Conservation (phyloP, 2,113 vertebrate genomes). For the Sinocyclocheilus maitianheensis region DNA sequence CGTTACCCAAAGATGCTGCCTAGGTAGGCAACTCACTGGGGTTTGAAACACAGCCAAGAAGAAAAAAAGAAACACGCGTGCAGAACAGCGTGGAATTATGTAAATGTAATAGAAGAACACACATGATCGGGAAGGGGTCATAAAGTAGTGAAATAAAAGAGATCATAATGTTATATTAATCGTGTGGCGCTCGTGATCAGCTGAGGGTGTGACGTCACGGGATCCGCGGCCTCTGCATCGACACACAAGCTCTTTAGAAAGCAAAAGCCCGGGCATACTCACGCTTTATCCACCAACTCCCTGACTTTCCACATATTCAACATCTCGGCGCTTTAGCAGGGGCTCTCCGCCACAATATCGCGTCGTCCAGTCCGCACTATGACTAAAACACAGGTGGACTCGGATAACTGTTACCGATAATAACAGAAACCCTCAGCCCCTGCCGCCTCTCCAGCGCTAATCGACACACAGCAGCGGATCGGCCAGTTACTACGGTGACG, state of each 20-base stretch:
- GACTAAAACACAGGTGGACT: conserved; percentile 55
- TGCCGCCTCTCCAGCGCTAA: conserved; percentile 42
- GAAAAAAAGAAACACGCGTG: not conserved
- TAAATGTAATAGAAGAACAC: not conserved
- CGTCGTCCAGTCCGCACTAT: conserved; percentile 60
- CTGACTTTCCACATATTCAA: conserved; percentile 98
- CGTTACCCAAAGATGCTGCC: not conserved
- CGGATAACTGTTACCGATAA: conserved; percentile 62
- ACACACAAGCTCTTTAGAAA: conserved; percentile 28
- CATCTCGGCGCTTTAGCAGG: conserved; percentile 77
- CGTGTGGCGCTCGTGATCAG: conserved; percentile 54
- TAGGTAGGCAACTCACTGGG: conserved; percentile 34
- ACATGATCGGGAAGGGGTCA: not conserved
- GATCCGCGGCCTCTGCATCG: conserved; percentile 50
- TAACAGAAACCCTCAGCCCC: conserved; percentile 50
- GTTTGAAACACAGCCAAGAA: not conserved
- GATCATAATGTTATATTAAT: not conserved
- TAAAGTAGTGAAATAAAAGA: not conserved
- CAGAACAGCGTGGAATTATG: not conserved
- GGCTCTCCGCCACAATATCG: conserved; percentile 66
- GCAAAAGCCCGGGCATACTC: conserved; percentile 75
- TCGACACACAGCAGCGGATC: conserved; percentile 56
- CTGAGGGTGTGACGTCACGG: conserved; percentile 76
- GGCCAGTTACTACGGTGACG: conserved; percentile 77
- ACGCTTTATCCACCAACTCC: conserved; percentile 98